Evolutionary conservation across 2,797 vertebrate species (phyloP).

Genomic region (Sebastes minor): DNA sequence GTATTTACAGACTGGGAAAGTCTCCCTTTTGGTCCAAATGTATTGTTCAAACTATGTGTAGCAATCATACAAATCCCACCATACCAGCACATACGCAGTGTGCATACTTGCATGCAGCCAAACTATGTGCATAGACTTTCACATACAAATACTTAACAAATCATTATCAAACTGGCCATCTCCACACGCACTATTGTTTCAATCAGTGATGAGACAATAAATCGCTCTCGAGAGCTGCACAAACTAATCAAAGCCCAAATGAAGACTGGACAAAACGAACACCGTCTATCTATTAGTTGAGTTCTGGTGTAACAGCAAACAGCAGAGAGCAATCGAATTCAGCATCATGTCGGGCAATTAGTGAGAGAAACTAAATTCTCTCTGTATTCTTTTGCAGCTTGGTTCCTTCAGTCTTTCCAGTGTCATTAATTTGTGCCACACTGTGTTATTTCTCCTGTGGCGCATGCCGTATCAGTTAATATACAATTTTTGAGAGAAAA

Average conservation of each 20-base stretch:
- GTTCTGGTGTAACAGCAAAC: conserved; percentile 15
- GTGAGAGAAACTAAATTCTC: neutral
- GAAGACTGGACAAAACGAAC: neutral
- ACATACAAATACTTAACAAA: neutral
- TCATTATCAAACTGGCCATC: neutral
- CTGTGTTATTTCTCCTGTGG: conserved; percentile 33
- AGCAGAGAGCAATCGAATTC: conserved; percentile 11
- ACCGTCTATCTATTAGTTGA: neutral
- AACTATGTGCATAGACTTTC: neutral
- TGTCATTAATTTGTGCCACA: conserved; percentile 34
- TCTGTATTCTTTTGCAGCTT: neutral
- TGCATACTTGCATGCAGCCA: neutral
- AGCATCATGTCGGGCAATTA: conserved; percentile 29
- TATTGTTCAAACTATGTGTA: neutral
- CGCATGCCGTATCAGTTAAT: conserved; percentile 21
- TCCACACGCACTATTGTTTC: neutral
- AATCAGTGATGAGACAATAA: conserved; percentile 30
- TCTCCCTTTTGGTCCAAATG: neutral
- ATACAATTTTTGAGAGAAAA: conserved; percentile 34
- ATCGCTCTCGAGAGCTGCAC: neutral
- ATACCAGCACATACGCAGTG: neutral
- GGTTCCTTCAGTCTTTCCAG: conserved; percentile 10
- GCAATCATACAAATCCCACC: neutral
- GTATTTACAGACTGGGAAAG: neutral
- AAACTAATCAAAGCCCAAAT: conserved; percentile 21